Base-by-base conservation (phyloP, 1,140 invertebrate species). In the Drosophila lowei region DNA sequence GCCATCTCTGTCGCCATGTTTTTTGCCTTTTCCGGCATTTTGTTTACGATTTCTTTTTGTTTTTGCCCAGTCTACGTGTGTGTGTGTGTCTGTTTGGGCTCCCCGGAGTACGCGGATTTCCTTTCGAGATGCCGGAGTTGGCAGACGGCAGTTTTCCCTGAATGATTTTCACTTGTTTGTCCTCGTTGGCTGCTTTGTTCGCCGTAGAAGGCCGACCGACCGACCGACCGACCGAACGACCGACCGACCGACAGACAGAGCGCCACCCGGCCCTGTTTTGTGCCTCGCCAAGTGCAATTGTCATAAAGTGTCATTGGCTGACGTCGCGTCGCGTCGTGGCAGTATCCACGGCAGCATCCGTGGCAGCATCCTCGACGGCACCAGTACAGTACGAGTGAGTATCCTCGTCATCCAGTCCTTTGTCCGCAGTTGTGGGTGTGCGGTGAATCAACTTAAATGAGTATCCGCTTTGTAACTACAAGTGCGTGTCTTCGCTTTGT, bases 371-470 rank as follows among this genome's bases (percentile, higher is more conserved):
- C 18, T 44, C 44, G 44, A 13, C 15, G 25, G 15, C 18, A 28
- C 6, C 49, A 38, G 9, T 3, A 11, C 30, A n/a, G n/a, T 18
- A 18, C 1, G 18, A 18, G 18, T 18, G 34, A 38, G 34, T 13
- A 38, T 55, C 58, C 58, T 47, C 54, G 15, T 63, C 42, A 28
- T 23, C 23, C 43, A 49, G 53, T 53, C 55, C 63, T 79, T 63
- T 84, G 48, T 74, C 30, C 25, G 50, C 44, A 54, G 60, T 48
- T 73, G 67, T 66, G 70, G 80, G 61, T 85, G 61, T 85, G 83
- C 78, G 83, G 84, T 88, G 83, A 88, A 88, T 88, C 85, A 88
- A 88, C 83, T 88, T 88, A 88, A 88, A 88, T 88, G 83, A 88
- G 83, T 89, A 88, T 88, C 83, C 84, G 84, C 77, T 84, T 86